Evolutionary conservation across 2,888 invertebrate species (phyloP).

Genomic region (Lasioglossum leucozonium): DNA sequence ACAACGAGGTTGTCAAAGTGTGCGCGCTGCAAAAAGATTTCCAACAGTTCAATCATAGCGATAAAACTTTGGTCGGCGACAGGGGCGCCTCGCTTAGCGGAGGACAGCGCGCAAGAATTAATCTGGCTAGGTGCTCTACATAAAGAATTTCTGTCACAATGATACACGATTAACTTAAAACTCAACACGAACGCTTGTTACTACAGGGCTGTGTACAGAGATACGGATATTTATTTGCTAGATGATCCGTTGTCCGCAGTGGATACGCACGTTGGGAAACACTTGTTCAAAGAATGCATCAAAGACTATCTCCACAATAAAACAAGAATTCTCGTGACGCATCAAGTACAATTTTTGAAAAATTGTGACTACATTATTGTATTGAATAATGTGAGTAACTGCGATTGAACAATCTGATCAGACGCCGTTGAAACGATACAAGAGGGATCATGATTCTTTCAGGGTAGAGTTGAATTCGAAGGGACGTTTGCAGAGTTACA

Average conservation of each 20-base stretch:
- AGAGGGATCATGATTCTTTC: constrained; percentile 28
- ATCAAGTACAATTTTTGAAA: constrained; percentile 92
- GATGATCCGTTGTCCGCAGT: constrained; percentile 94
- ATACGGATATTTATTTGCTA: constrained; percentile 91
- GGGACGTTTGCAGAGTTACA: constrained; percentile 87
- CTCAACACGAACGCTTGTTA: neutral
- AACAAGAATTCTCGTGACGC: constrained; percentile 92
- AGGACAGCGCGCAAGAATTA: constrained; percentile 92
- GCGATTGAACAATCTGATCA: neutral
- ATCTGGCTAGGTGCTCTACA: constrained; percentile 87
- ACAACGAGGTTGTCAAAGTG: constrained; percentile 86
- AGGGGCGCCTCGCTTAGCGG: constrained; percentile 91
- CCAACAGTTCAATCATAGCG: constrained; percentile 89
- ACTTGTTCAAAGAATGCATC: constrained; percentile 91
- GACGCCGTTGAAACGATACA: neutral
- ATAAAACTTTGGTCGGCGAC: constrained; percentile 91
- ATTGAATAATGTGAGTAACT: constrained; percentile 87
- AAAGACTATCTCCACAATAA: constrained; percentile 87
- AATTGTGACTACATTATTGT: constrained; percentile 88
- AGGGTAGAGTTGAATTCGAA: constrained; percentile 88
- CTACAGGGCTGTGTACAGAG: constrained; percentile 89
- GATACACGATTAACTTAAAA: neutral
- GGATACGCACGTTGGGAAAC: constrained; percentile 91
- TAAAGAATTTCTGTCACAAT: neutral
- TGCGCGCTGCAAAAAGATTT: constrained; percentile 90